Percentiles rank a stretch among this genome's conserved stretches.
phyloP scores from a whole-genome alignment of 1,140 invertebrate genomes.

The Brachionus calyciflorus region DNA sequence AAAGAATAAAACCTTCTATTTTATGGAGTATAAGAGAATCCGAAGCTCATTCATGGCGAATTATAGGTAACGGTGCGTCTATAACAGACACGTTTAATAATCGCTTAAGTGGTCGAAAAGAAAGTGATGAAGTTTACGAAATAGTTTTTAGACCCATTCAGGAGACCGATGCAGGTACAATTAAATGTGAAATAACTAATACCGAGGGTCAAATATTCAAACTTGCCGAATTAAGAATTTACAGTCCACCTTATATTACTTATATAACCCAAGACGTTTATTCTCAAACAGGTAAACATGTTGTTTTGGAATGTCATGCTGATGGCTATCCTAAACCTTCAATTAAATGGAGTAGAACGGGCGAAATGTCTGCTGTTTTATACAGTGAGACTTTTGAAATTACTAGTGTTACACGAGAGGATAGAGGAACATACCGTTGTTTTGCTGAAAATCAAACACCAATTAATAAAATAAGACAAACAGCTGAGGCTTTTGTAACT shows the following conservation, averaged over 20 bases:
- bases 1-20: constrained; percentile 23
- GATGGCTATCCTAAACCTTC: constrained; percentile 44
- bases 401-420: constrained; percentile 33
- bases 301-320: constrained; percentile 11
- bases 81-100: constrained; percentile 43
- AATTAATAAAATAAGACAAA: constrained; percentile 12
- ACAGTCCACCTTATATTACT: constrained; percentile 23
- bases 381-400: constrained; percentile 41
- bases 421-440: constrained; percentile 41
- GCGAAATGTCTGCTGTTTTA: constrained; percentile 18
- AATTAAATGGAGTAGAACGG: constrained; percentile 36
- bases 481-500: constrained; percentile 38
- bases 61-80: constrained; percentile 34
- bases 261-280: constrained; percentile 40
- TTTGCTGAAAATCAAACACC: constrained; percentile 39
- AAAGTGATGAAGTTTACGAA: constrained; percentile 47
- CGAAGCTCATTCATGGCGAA: neutral
- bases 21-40: constrained; percentile 38
- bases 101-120: constrained; percentile 40
- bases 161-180: constrained; percentile 26
- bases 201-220: constrained; percentile 40
- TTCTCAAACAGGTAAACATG: neutral
- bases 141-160: constrained; percentile 41
- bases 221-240: neutral
- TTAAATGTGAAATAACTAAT: constrained; percentile 44